A percentile compares a stretch with the other conserved stretches of the same genome.
Conservation (phyloP, 2,797 vertebrate genomes). For the Tolypeutes matacus region DNA sequence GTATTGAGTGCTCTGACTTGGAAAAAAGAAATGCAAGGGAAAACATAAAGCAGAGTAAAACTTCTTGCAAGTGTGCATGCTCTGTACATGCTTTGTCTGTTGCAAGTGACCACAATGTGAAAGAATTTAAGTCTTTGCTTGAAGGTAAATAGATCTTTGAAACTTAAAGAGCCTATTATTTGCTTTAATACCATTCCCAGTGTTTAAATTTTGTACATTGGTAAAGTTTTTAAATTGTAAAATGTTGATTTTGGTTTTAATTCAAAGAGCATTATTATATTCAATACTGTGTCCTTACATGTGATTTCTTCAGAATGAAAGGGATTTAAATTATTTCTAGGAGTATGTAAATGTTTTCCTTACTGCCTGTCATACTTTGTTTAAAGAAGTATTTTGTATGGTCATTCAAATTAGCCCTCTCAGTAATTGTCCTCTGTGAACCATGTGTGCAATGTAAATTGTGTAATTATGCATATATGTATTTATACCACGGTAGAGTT, state of each 20-base stretch:
- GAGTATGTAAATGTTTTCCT: too few relatives aligned
- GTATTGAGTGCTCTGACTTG: conserved; percentile 92
- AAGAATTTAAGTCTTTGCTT: conserved; percentile 95
- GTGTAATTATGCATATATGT: conserved; percentile 84
- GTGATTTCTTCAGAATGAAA: conserved; percentile 82
- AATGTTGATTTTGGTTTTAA: too few relatives aligned
- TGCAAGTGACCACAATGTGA: conserved; percentile 95
- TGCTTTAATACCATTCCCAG: conserved; percentile 87
- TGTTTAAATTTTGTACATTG: conserved; percentile 90
- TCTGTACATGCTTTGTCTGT: conserved; percentile 94
- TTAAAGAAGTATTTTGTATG: too few relatives aligned
- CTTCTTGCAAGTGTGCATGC: conserved; percentile 94
- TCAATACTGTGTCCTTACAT: conserved; percentile 86
- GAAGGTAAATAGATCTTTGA: conserved; percentile 91
- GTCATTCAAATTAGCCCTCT: conserved; percentile 80
- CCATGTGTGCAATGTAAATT: conserved; percentile 82
- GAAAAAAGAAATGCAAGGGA: conserved; percentile 96
- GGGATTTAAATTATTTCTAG: conserved; percentile 83
- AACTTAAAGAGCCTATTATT: conserved; percentile 71
- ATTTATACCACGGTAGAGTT: too few relatives aligned
- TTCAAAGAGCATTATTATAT: conserved; percentile 89
- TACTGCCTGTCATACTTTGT: too few relatives aligned
- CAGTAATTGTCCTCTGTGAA: conserved; percentile 83
- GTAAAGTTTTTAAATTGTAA: conserved; percentile 92
- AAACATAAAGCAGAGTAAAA: conserved; percentile 95